Evolutionary conservation across 1,140 invertebrate species (phyloP), one percentile per base, ranked within the genome.

Genomic region (Dufourea novaeangliae): DNA sequence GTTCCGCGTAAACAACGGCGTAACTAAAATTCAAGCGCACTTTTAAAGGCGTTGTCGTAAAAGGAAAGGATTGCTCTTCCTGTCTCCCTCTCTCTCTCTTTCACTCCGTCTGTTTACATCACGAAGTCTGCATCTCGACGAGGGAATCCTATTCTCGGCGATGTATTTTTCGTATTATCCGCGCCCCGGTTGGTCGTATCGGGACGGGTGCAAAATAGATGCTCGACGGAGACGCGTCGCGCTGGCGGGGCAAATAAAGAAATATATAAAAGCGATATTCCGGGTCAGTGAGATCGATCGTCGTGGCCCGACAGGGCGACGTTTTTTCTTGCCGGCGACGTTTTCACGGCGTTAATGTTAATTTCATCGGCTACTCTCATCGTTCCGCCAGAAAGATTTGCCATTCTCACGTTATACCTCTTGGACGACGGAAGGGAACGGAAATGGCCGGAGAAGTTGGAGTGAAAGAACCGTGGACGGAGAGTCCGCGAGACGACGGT

Each of bases 351-450:
- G 63, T 57, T 64, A 64, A 83, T 61, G 68, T 80, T 71, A 29
- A 52, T 77, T 83, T 80, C 80, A 59, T 52, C 37, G 78, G 66
- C 83, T 74, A 85, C 79, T 82, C 74, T 75, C 34, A 74, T 83
- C 79, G 82, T 74, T 46, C n/a, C 61, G 63, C 37, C 63, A 25
- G 74, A 71, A 75, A 71, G 68, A 75, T 74, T 74, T 72, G 82
- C 61, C 52, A 81, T 84, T 85, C 70, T 80, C 78, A 70, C 77
- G 77, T 83, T 8, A n/a, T 73, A 76, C 59, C 69, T 66, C 62
- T 56, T 54, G 59, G 56, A 56, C 57, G 27, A 61, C 37, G 41
- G 57, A 71, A 68, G 57, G 54, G 54, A 56, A 37, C 20, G 41
- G 37, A 22, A 67, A 75, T 56, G 63, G 29, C 50, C 0, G 17